Base-by-base conservation (phyloP, 92 coral and sea anemone genomes). In the Umimayanthus chanpuru region DNA sequence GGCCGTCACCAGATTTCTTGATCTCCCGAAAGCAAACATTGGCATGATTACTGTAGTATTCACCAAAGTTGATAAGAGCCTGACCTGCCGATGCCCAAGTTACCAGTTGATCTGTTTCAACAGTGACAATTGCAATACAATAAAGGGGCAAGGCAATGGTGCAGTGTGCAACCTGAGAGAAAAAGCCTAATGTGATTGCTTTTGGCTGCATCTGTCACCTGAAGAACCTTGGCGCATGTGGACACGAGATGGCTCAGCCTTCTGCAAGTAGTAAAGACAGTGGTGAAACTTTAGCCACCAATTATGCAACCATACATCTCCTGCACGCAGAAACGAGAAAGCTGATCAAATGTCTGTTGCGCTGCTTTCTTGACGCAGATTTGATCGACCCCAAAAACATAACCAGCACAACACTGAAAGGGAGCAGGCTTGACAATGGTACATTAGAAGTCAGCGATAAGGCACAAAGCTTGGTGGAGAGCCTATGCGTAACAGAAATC, bases 121-220 rank as follows among this genome's bases (percentile, higher is more conserved):
- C 36, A 32, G 36, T 32, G 36, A 32, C 36, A 32, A 0, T 32
- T 32, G 36, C 2, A 32, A 32, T 32, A 32, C 36, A 47, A 79
- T 79, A 70, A 79, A 79, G 43, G 68, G 82, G 6, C 86, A 82
- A 55, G 55, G 75, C 76, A 82, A 66, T 82, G 86, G 86, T 82
- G 86, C 65, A 3, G 76, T n/a, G n/a, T n/a, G 39, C n/a, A 75
- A n/a, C n/a, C n/a, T n/a, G n/a, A n/a, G n/a, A n/a, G n/a, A n/a
- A n/a, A n/a, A n/a, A 81, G 41, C 79, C 79, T 75, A 75, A 75
- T 23, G 50, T 75, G 79, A 75, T 75, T 75, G 79, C 38, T 75
- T 75, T 75, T 38, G 79, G 79, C 79, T 75, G 72, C 72, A 80
- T 80, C 26, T 80, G 67, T 64, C 70, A 80, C 85, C 70, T 80